Base-by-base conservation (phyloP, 2,797 vertebrate genomes). In the Leptoclinus maculatus region DNA sequence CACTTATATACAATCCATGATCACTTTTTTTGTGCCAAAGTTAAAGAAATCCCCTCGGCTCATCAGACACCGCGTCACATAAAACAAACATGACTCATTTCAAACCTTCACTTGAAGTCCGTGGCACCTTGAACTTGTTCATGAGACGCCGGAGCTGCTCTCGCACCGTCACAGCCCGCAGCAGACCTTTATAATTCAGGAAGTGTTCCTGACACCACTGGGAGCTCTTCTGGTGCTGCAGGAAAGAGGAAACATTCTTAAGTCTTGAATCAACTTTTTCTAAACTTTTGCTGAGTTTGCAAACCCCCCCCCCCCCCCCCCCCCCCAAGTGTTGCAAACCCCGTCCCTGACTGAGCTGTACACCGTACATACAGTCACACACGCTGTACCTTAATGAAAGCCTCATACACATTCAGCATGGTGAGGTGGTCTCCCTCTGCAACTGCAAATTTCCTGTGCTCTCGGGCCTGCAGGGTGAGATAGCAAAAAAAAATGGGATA, bases 151-250 rank as follows among this genome's bases (percentile, higher is more conserved):
- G 95, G 86, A 99, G 93, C 87, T 99, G 98, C 85, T 99, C 98
- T 80, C 98, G 95, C n/a, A 99, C 97, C 0, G 97, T 95, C 49
- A 94, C 89, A 2, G 98, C 97, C 74, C 98, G 95, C 75, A 97
- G 92, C 21, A 99, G 97, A 32, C 98, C 98, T 88, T 99, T 99
- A 93, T 99, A 99, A 89, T 99, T 98, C 58, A 99, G 95, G 91
- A 97, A 99, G 87, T 97, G 98, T 3, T 99, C 96, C 92, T 99
- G 97, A 89, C 98, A 99, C 98, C 98, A 99, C 87, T 98, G 97
- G 68, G 98, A 99, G 91, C 94, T 99, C 92, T 98, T 99, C 93
- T 95, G 98, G 91, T 99, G 97, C 98, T 99, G 87, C 63, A 80
- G 41, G 57, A 71, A 62, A 63, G 16, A 76, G 11, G 59, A 19